Conservation (phyloP, 2,888 invertebrate genomes). For the Exephanes ischioxanthus region DNA sequence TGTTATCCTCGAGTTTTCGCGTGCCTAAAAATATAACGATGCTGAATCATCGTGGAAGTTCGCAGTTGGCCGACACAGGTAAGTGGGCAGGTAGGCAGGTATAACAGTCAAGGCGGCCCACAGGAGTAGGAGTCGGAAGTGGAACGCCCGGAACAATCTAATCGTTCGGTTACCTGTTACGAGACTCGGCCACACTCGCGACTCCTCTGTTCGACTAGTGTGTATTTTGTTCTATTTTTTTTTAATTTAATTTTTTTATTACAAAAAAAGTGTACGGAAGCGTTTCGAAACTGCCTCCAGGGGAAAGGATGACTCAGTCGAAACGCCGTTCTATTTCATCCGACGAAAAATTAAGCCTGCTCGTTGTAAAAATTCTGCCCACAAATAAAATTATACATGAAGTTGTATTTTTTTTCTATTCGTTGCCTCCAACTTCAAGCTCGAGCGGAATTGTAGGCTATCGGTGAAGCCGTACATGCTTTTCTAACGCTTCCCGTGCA, state of each 20-base stretch:
- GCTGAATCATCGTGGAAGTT: slow-evolving; percentile 43
- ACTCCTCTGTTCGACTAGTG: neutral
- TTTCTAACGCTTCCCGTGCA: slow-evolving; percentile 45
- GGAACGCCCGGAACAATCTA: slow-evolving; percentile 44
- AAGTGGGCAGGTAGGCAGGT: slow-evolving; percentile 10
- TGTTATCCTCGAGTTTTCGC: slow-evolving; percentile 24
- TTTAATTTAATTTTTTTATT: neutral
- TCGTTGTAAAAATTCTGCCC: neutral
- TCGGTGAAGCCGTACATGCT: slow-evolving; percentile 42
- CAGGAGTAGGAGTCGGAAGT: slow-evolving; percentile 42
- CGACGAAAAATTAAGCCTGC: neutral
- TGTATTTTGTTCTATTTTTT: neutral
- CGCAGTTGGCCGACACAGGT: slow-evolving; percentile 29
- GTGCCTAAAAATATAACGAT: slow-evolving; percentile 42
- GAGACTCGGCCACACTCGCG: slow-evolving; percentile 27
- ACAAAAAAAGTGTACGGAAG: neutral
- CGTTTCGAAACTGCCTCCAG: neutral
- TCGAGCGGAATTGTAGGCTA: slow-evolving; percentile 26
- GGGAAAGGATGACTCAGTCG: neutral
- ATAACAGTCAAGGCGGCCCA: slow-evolving; percentile 1
- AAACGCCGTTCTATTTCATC: neutral
- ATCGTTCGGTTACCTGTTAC: slow-evolving; percentile 44
- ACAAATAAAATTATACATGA: neutral
- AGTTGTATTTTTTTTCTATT: neutral
- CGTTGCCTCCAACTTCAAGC: slow-evolving; percentile 19